Evolutionary conservation across 2,797 vertebrate species (phyloP), one percentile per base, ranked within the genome.

Genomic region (Microctenopoma steveboyesi): DNA sequence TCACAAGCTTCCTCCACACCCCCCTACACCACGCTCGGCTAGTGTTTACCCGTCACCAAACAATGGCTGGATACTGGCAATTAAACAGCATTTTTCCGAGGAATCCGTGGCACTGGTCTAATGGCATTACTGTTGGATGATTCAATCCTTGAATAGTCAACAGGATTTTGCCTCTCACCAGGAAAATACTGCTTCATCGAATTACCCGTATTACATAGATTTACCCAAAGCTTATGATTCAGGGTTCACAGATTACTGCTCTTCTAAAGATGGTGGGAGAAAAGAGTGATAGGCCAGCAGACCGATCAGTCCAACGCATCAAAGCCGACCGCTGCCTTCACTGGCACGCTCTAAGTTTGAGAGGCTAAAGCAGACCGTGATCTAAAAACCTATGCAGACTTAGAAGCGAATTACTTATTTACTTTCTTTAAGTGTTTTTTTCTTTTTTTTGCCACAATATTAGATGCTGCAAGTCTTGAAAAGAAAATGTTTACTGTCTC

Each of bases 191-290:
- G 86, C 91, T 93, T 94, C 90, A 93, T 93, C 90, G 90, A 92
- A 92, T 94, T 94, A 93, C 86, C 88, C 87, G 93, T 92, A 93
- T 94, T 94, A 94, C 94, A 93, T 91, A 91, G 93, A 91, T 93
- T 93, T 92, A 92, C 86, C 89, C 83, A 83, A 83, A 92, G 92
- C 91, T 94, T 92, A 92, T 91, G 92, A 93, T 93, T 94, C 93
- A 93, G 84, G 91, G 91, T 93, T 92, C 91, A 92, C 89, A 92
- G 92, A 93, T 93, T 94, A 93, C 85, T 52, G 83, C 85, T 78
- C 75, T 61, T 82, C 78, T 87, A 87, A 92, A 91, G 89, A 87
- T 87, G 86, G 83, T 53, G 73, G 72, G 73, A 86, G 83, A 78
- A 87, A 70, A 78, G 69, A 79, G 70, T 30, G 73, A 87, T 78